Conservation (phyloP, 2,113 vertebrate species). For the Coracopsis vasa region DNA sequence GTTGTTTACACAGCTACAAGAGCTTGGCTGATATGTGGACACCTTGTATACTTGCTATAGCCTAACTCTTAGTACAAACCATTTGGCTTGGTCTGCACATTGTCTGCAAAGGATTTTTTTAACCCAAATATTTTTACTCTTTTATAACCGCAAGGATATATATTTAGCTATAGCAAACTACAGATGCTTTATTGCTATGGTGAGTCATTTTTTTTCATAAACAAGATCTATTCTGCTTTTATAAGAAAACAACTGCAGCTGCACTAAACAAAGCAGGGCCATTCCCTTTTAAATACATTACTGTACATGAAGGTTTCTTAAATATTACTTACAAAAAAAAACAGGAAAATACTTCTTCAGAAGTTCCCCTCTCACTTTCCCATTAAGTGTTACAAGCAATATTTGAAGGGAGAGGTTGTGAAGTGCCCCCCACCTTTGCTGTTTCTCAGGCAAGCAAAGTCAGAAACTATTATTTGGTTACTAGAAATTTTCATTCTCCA, state of each 20-base stretch:
- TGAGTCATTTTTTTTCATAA: neutral
- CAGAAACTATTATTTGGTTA: conserved; percentile 19
- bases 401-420: neutral
- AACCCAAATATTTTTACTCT: neutral
- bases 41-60: neutral
- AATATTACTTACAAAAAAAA: neutral
- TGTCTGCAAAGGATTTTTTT: neutral
- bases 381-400: neutral
- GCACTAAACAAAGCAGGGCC: neutral
- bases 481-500: conserved; percentile 21
- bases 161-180: neutral
- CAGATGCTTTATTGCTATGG: neutral
- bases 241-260: neutral
- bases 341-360: neutral
- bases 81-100: neutral
- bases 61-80: neutral
- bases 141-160: neutral
- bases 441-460: conserved; percentile 26
- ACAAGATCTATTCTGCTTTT: neutral
- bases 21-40: neutral
- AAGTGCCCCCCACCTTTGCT: neutral
- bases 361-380: neutral
- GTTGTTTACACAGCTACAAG: neutral
- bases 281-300: neutral
- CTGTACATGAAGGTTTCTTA: neutral